Percentiles rank a stretch among this genome's conserved stretches.
Conservation (phyloP, 2,888 invertebrate genomes). For the Trichogramma dendrolimi region DNA sequence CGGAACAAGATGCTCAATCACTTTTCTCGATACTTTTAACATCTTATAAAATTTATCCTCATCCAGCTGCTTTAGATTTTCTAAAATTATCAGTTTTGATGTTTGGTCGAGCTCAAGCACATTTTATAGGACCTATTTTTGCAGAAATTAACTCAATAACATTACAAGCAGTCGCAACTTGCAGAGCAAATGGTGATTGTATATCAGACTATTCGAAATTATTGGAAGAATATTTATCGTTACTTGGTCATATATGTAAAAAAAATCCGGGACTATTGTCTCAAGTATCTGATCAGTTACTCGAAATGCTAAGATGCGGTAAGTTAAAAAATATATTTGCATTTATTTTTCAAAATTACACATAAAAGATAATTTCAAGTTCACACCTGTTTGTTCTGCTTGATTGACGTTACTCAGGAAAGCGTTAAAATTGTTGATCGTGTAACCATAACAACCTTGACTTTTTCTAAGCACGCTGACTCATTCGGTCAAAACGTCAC, state of each 20-base stretch:
- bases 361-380: neutral
- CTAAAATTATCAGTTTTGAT: conserved; percentile 52
- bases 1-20: conserved; percentile 41
- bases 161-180: conserved; percentile 43
- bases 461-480: too few relatives aligned
- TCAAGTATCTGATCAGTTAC: conserved; percentile 48
- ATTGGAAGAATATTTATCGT: conserved; percentile 65
- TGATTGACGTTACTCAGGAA: too few relatives aligned
- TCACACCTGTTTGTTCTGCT: too few relatives aligned
- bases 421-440: conserved; percentile 12
- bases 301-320: conserved; percentile 52
- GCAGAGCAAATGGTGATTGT: conserved; percentile 46
- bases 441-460: conserved; percentile 22
- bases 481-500: too few relatives aligned
- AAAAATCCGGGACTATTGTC: conserved; percentile 56
- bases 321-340: conserved; percentile 18
- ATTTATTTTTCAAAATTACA: neutral
- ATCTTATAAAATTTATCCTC: conserved; percentile 52
- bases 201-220: conserved; percentile 65
- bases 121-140: conserved; percentile 39
- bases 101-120: conserved; percentile 50
- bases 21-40: conserved; percentile 38
- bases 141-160: conserved; percentile 42
- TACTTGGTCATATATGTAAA: conserved; percentile 64
- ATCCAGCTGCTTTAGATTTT: conserved; percentile 48